Base-by-base conservation (phyloP, 2,797 vertebrate species). In the Telmatherina bonti region DNA sequence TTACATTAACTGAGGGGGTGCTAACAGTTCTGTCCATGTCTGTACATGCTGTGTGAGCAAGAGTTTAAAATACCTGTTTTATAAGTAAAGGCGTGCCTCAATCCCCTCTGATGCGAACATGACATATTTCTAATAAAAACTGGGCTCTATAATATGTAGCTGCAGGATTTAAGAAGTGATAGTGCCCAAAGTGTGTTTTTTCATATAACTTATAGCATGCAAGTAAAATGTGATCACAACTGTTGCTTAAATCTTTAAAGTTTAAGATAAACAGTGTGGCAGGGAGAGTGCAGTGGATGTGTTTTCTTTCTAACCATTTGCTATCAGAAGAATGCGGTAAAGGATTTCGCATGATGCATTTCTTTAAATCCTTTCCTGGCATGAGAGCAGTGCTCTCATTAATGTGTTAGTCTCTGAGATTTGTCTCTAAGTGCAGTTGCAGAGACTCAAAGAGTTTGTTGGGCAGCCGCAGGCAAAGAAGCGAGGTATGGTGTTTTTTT, bases 351-450 rank as follows among this genome's bases (percentile, higher is more conserved):
- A 22, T 59, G 68, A 76, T 72, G 26, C 43, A 29, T 6, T 43
- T 56, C 60, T 58, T 66, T 55, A 79, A 81, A 78, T 38, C 67
- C 51, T 77, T 72, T 49, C 43, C 49, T 83, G 76, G 74, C 67
- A 61, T 24, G 26, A 55, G 11, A 10, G 60, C 11, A 13, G 56
- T 35, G 30, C 10, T 66, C 45, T 61, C 45, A 31, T 62, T 58
- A 58, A 65, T 30, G 49, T 69, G 18, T 70, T 30, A 56, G 54
- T 57, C 66, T 49, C 16, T 38, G 13, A 67, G 52, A 24, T 22
- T 26, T 51, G 49, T 63, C 36, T 57, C 7, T 18, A 20, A 35
- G 57, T 51, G 43, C 4, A 5, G 49, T 22, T 26, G 47, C 24
- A 24, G 49, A 1, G 49, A 51, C 26, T 51, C 49, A 5, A 6